phyloP scores from a whole-genome alignment of 2,888 invertebrate genomes.

The Sinentomon sp. region DNA sequence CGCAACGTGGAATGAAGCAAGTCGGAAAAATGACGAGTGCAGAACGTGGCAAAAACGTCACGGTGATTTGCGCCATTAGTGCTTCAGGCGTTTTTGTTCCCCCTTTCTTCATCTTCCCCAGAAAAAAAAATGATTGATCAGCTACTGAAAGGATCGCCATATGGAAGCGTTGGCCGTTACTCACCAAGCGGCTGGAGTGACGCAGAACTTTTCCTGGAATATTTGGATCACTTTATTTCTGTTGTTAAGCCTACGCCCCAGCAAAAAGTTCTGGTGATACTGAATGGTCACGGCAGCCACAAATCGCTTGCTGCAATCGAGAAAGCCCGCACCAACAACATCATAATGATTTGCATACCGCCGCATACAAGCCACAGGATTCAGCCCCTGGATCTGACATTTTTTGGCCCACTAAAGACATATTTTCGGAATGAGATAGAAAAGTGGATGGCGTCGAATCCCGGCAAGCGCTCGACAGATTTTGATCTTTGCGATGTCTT shows the following conservation, averaged over 20 bases:
- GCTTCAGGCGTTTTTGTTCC: constrained; percentile 8
- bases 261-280: constrained; percentile 18
- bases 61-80: constrained; percentile 7
- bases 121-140: constrained; percentile 1
- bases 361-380: constrained; percentile 17
- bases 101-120: constrained; percentile 8
- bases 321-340: constrained; percentile 15
- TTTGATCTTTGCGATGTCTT: constrained; percentile 1
- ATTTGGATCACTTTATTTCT: constrained; percentile 18
- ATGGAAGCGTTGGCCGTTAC: background rate
- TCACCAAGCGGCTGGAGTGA: constrained; percentile 6
- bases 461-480: background rate
- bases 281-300: constrained; percentile 18
- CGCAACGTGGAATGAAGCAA: constrained; percentile 2
- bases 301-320: constrained; percentile 14
- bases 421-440: constrained; percentile 5
- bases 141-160: constrained; percentile 5
- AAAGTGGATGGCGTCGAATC: constrained; percentile 2
- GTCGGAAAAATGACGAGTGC: constrained; percentile 3
- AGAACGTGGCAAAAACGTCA: constrained; percentile 7
- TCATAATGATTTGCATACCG: constrained; percentile 16
- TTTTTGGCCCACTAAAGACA: constrained; percentile 17
- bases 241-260: constrained; percentile 18
- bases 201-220: constrained; percentile 14
- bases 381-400: constrained; percentile 16